Percentiles rank a stretch among this genome's conserved stretches.
Evolutionary conservation across 1,140 invertebrate genomes (phyloP).

Genomic region (Drosophila virilis): DNA sequence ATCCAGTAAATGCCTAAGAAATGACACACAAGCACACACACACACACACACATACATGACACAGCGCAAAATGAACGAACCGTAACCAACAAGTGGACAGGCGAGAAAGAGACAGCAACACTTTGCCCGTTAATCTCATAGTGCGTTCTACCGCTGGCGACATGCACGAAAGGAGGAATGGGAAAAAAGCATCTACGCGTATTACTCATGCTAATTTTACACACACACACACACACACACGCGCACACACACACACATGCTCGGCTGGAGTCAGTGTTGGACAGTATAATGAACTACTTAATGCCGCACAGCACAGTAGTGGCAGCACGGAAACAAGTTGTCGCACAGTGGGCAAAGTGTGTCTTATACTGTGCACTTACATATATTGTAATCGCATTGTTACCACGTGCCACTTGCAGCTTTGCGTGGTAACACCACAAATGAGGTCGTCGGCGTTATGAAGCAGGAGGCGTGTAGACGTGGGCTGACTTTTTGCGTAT

Average conservation of each 20-base stretch:
- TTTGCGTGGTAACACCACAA: conserved; percentile 42
- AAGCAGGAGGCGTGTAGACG: conserved; percentile 35
- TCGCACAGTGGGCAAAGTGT: conserved; percentile 42
- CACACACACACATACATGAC: neutral
- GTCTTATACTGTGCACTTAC: conserved; percentile 1
- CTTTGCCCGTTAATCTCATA: conserved; percentile 57
- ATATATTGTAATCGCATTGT: conserved; percentile 23
- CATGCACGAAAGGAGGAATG: conserved; percentile 42
- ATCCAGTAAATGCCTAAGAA: conserved; percentile 69
- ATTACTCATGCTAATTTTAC: conserved; percentile 82
- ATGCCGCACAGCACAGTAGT: conserved; percentile 27
- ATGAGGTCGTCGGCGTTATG: conserved; percentile 34
- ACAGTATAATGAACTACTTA: conserved; percentile 78
- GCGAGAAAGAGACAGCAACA: conserved; percentile 14
- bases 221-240: conserved; percentile 28
- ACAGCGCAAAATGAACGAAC: conserved; percentile 45
- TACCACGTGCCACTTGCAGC: conserved; percentile 61
- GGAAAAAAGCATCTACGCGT: conserved; percentile 47
- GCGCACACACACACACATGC: conserved; percentile 15
- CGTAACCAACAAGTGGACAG: conserved; percentile 34
- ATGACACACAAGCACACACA: conserved; percentile 43
- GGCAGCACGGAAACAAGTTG: conserved; percentile 54
- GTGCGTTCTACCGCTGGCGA: conserved; percentile 43
- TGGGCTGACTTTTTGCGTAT: conserved; percentile 31
- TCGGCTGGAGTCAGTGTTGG: conserved; percentile 24